Conservation (phyloP, 2,888 invertebrate species). For the Macaria notata region DNA sequence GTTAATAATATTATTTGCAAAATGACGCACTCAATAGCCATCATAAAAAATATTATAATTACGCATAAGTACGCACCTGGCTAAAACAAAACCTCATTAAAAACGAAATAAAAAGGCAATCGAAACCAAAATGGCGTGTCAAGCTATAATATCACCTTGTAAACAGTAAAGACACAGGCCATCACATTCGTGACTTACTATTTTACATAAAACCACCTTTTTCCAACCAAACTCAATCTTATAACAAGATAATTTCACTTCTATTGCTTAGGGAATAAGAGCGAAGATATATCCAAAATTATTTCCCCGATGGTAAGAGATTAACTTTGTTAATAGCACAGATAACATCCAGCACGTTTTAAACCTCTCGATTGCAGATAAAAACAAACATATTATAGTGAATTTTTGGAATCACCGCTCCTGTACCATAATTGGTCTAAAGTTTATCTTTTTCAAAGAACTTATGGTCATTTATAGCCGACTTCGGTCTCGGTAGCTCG, state of each 20-base stretch:
- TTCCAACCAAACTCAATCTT: neutral
- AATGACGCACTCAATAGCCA: too few species aligned
- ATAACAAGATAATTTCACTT: neutral
- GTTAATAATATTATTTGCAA: too few species aligned
- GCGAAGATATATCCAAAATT: too few species aligned
- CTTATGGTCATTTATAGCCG: conserved; percentile 66
- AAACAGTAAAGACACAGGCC: conserved; percentile 61
- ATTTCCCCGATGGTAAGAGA: too few species aligned
- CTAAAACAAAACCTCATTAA: conserved; percentile 7
- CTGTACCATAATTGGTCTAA: conserved; percentile 69
- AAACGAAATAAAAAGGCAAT: conserved; percentile 41
- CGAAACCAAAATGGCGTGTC: conserved; percentile 62
- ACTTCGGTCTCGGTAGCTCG: conserved; percentile 56
- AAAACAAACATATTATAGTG: conserved; percentile 55
- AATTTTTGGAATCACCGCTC: conserved; percentile 76
- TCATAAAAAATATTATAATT: too few species aligned
- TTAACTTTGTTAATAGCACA: conserved; percentile 47
- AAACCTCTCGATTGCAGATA: conserved; percentile 68
- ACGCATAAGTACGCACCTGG: neutral
- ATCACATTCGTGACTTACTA: conserved; percentile 69
- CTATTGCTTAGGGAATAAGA: neutral
- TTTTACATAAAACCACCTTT: conserved; percentile 48
- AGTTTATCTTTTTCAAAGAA: conserved; percentile 76
- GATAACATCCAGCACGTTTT: conserved; percentile 72
- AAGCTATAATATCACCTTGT: conserved; percentile 68